Percentiles rank a stretch among this genome's conserved stretches.
phyloP scores from a whole-genome alignment of 2,888 invertebrate species.

The Epinotia demarniana region DNA sequence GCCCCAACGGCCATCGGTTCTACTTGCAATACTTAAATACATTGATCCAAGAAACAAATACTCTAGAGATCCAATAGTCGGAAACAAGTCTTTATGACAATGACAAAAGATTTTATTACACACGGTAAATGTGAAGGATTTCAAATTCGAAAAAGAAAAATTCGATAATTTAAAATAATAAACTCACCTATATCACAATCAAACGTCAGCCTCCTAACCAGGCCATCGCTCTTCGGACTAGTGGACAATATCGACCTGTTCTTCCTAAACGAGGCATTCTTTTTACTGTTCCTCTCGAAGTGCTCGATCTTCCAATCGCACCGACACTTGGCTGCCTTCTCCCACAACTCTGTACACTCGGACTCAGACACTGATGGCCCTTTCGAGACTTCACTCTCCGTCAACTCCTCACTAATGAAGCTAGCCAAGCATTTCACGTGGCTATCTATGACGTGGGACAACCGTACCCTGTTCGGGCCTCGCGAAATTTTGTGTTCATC shows the following conservation, averaged over 20 bases:
- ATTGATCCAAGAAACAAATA: no score
- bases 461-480: constrained; percentile 66
- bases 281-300: constrained; percentile 80
- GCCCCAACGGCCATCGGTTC: no score
- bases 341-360: constrained; percentile 85
- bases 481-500: constrained; percentile 76
- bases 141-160: no score
- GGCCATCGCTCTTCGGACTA: constrained; percentile 74
- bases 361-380: constrained; percentile 83
- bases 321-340: constrained; percentile 82
- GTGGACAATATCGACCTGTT: constrained; percentile 79
- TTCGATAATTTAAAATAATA: neutral
- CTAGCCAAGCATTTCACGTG: constrained; percentile 77
- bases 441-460: constrained; percentile 66
- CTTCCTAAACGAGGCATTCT: constrained; percentile 81
- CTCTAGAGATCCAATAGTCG: no score
- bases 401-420: constrained; percentile 75
- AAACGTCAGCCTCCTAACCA: constrained; percentile 75
- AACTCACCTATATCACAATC: constrained; percentile 78
- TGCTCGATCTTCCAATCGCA: constrained; percentile 86
- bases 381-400: constrained; percentile 65
- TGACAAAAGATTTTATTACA: no score
- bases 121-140: no score
- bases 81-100: no score
- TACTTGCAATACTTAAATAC: no score